Evolutionary conservation across 1,140 invertebrate species (phyloP), one percentile per base, ranked within the genome.

Genomic region (Lepidurus couesii): DNA sequence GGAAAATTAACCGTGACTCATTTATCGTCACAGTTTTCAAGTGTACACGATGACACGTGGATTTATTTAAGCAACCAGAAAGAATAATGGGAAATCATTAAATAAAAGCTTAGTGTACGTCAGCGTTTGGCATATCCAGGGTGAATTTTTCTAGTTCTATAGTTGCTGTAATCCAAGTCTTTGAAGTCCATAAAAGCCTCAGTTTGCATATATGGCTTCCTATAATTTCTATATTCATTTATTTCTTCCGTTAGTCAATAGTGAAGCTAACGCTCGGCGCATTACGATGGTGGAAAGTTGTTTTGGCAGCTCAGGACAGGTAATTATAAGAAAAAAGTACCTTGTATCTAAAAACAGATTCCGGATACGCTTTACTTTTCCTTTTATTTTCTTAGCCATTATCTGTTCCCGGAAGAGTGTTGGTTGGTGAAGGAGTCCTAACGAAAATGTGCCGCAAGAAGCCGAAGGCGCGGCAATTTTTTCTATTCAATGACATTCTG

Each of bases 371-470:
- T 0, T 65, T 65, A 11, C 9, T n/a, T n/a, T 65, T 9, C 53
- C 21, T 21, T 65, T 80, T 80, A n/a, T 81, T 80, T 79, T 80
- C 80, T 82, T 85, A 97, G 89, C 91, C 94, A 1, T 86, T 99
- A 77, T 90, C 90, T 75, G 92, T 96, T 78, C 93, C 94, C 82
- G 96, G 96, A 7, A 89, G 98, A 82, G 98, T 99, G 7, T 88
- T 99, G 75, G 97, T 99, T 75, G 98, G 98, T 7, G 98, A 99
- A 88, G 98, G 98, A 75, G 95, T 99, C 65, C 85, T 99, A 47
- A 98, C 97, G 79, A 99, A 99, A 90, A 98, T 99, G 93, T 99
- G 98, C 86, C 90, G 97, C 34, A 99, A 99, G 85, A 98, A 98
- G 81, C 93, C 96, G 13, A 99, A 99, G 86, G 92, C 96, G 21